Base-by-base conservation (phyloP, 2,888 invertebrate genomes). In the Thumatha senex region DNA sequence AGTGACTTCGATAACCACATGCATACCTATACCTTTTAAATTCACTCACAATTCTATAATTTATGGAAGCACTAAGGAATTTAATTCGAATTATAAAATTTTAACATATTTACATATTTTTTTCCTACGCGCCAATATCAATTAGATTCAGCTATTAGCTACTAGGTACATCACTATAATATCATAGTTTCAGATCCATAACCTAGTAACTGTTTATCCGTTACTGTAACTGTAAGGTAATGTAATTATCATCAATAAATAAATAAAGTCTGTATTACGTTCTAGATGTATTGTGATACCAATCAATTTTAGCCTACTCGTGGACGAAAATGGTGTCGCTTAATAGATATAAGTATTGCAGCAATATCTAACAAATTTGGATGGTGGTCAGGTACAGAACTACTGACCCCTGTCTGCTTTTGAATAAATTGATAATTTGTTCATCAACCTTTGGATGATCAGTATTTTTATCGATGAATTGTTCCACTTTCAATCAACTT, bases 11-110 rank as follows among this genome's bases (percentile, higher is more conserved):
- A 51, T 53, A 46, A 46, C 31, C 11, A 31, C 31, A 31, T 31
- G 31, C 31, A 31, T 31, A 11, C 31, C 8, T 31, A 31, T 8
- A 31, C 18, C 5, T 24, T 31, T 10, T 51, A 54, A 3, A 7
- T 46, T 64, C 58, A 60, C 68, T 65, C 72, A 70, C 70, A 74
- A 63, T 61, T 70, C 67, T 73, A 72, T 67, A 66, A 61, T 49
- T 62, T 78, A 78, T 81, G 85, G 85, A 86, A 86, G 85, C 85
- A 83, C 85, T 83, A 83, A 79, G 75, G 77, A 82, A 78, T 78
- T 72, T 80, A 70, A 64, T 72, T 73, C 64, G 73, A 76, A 61
- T 73, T 81, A 79, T 57, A 78, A 73, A 80, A 74, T 64, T 76
- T 75, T 68, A 70, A 65, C 55, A 47, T 52, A 56, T 61, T 63